Evolutionary conservation across 1,140 invertebrate genomes (phyloP).

Genomic region (Drosophila lacteicornis): DNA sequence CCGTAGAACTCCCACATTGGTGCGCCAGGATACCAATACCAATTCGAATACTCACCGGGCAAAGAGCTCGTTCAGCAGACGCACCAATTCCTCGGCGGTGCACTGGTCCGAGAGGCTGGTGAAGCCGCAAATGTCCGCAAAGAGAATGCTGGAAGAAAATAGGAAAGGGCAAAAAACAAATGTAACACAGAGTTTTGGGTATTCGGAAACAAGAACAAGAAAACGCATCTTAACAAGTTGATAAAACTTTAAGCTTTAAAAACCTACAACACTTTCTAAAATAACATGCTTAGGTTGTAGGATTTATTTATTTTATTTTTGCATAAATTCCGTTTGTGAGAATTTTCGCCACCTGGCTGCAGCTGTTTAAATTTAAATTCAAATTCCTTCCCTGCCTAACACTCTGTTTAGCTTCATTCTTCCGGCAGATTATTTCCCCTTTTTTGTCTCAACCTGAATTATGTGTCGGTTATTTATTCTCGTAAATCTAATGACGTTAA

Average conservation of each 20-base stretch:
- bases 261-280: too few relatives aligned
- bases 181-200: background rate
- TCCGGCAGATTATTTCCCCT: conserved; percentile 6
- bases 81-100: conserved; percentile 97
- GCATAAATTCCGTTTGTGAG: too few relatives aligned
- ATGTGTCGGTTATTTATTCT: conserved; percentile 42
- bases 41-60: conserved; percentile 88
- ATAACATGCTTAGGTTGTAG: too few relatives aligned
- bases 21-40: background rate
- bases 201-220: conserved; percentile 1
- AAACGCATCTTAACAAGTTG: conserved; percentile 37
- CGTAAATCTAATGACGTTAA: conserved; percentile 50
- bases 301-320: background rate
- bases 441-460: conserved; percentile 24
- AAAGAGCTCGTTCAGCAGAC: conserved; percentile 97
- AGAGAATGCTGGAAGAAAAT: conserved; percentile 93
- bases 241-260: background rate
- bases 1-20: conserved; percentile 1
- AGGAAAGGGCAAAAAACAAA: conserved; percentile 7
- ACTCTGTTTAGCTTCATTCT: conserved; percentile 2
- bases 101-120: conserved; percentile 97
- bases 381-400: conserved; percentile 10
- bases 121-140: conserved; percentile 99
- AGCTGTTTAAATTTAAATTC: conserved; percentile 32
- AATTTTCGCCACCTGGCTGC: background rate